Evolutionary conservation across 2,113 vertebrate species (phyloP).

Genomic region (Otis tarda): DNA sequence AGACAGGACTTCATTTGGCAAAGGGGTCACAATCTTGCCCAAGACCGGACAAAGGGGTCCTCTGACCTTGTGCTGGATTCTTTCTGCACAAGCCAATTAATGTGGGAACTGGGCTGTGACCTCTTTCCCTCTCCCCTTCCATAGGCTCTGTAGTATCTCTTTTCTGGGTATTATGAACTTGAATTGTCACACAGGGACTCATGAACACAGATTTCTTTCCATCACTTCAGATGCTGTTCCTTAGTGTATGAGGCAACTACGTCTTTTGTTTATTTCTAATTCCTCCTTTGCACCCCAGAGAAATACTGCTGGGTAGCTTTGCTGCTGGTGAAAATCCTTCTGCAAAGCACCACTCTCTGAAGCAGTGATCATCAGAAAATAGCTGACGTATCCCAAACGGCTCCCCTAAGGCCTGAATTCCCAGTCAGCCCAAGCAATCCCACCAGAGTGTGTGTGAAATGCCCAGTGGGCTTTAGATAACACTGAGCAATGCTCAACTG

Average conservation of each 20-base stretch:
- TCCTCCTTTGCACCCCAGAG: not conserved
- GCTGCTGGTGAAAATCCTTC: not conserved
- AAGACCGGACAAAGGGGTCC: not conserved
- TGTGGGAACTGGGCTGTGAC: not conserved
- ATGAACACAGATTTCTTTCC: not conserved
- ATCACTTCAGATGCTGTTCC: not conserved
- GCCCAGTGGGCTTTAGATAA: not conserved
- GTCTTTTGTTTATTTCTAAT: not conserved
- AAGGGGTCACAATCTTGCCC: not conserved
- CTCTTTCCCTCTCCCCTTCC: not conserved
- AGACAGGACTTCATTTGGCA: not conserved
- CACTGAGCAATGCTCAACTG: fast-evolving
- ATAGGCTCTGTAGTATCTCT: not conserved
- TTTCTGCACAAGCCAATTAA: not conserved
- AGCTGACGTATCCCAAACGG: fast-evolving
- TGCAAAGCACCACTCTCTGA: not conserved
- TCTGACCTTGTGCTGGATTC: fast-evolving
- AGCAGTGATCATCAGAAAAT: not conserved
- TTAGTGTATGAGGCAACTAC: not conserved
- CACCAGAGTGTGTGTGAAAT: fast-evolving
- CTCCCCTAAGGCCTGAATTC: not conserved
- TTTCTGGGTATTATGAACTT: not conserved
- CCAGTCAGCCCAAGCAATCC: not conserved
- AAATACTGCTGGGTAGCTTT: not conserved
- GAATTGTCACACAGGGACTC: not conserved